These are phyloP conservation scores for Paramisgurnus dabryanus DNA, from an alignment of 2,113 vertebrate species.

Conservation along the genomic window DNA sequence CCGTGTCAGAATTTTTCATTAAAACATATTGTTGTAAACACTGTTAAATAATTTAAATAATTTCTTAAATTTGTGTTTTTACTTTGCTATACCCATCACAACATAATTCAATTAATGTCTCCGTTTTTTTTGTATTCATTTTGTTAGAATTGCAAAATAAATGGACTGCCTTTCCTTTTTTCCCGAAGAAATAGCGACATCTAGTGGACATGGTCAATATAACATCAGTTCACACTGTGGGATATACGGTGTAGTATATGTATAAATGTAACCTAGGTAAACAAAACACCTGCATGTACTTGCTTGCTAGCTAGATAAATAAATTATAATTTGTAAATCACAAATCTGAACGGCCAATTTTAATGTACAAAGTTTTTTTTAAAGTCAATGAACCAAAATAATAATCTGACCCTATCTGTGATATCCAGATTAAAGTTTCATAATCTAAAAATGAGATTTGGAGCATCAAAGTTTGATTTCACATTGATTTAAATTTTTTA, in stretches of 20 bases:
- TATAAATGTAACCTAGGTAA: not conserved
- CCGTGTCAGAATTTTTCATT: too few relatives aligned
- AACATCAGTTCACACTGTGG: not conserved
- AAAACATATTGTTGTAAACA: not conserved
- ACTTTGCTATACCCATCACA: too few relatives aligned
- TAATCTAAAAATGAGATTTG: too few relatives aligned
- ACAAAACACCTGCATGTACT: not conserved
- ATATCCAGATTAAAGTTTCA: too few relatives aligned
- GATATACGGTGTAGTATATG: not conserved
- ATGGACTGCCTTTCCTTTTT: not conserved
- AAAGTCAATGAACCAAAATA: too few relatives aligned
- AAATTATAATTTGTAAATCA: not conserved
- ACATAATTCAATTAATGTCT: too few relatives aligned
- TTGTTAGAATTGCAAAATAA: not conserved
- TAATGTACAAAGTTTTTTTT: not conserved
- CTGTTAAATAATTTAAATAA: not conserved
- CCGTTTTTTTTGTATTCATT: not conserved
- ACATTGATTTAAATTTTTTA: too few relatives aligned
- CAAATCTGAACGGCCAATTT: not conserved
- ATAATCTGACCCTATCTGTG: too few relatives aligned
- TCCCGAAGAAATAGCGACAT: constrained; percentile 58
- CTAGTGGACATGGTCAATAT: constrained; percentile 60
- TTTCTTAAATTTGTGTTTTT: too few relatives aligned
- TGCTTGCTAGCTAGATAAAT: not conserved
- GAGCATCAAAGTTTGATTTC: too few relatives aligned